Base-by-base conservation (phyloP, 2,888 invertebrate species). In the Acrocyrtus sp. region DNA sequence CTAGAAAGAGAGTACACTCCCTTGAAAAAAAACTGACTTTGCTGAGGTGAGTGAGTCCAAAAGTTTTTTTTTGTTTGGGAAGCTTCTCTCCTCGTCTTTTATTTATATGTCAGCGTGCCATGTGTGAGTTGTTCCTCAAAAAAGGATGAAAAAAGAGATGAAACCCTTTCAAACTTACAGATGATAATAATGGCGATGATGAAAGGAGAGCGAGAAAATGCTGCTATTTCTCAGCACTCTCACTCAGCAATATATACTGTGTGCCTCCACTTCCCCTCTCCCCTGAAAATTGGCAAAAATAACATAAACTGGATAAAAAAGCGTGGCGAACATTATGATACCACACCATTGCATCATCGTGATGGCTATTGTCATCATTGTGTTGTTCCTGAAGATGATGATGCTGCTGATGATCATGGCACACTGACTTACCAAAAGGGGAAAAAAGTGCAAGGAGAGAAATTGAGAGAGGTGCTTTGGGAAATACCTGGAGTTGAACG, bases 401-500 rank as follows among this genome's bases (percentile, higher is more conserved):
- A 29, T 19, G 27, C 4, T 17, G 21, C 4, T 27, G 27, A 51
- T 26, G 26, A 26, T 12, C n/a, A 51, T 29, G 29, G 47, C 17
- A 17, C 8, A 47, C 21, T 19, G 47, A 26, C 15, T 5, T n/a
- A 22, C n/a, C 26, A 47, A 17, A 29, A 17, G 22, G 22, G 17
- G n/a, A n/a, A 10, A 12, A 41, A 34, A 54, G 43, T 21, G 65
- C 24, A 65, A 65, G 43, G 48, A 47, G 21, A 54, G n/a, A 29
- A 39, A 56, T 65, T 65, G 56, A 56, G 45, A 56, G 47, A 65
- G 65, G 56, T 39, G 65, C 56, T 65, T 63, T 19, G 65, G 56
- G 65, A 65, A 56, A 56, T 47, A 34, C n/a, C n/a, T n/a, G n/a
- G n/a, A n/a, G n/a, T n/a, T n/a, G n/a, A 12, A 34, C 39, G n/a